Conservation (phyloP, 2,797 vertebrate species). For the Manis pentadactyla region DNA sequence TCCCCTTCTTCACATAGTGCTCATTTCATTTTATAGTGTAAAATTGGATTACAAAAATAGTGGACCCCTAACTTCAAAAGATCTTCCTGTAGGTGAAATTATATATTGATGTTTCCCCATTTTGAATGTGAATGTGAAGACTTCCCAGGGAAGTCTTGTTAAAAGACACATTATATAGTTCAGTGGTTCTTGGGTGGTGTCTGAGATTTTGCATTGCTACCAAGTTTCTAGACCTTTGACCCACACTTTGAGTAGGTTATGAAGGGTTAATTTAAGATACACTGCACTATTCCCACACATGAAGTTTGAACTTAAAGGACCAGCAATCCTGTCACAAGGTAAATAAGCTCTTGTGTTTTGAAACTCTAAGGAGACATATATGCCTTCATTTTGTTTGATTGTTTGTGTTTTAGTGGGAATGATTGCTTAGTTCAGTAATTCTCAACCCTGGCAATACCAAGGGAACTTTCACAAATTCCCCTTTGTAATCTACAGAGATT, state of each 20-base stretch:
- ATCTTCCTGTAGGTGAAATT: neutral
- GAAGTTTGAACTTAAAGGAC: neutral
- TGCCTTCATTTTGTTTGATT: neutral
- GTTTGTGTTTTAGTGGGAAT: neutral
- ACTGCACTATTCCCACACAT: neutral
- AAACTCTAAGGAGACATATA: neutral
- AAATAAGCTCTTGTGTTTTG: neutral
- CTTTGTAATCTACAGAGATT: neutral
- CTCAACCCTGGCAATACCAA: neutral
- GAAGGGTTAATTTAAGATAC: neutral
- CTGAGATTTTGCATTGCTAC: neutral
- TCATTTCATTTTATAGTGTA: slow-evolving; percentile 22
- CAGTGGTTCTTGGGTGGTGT: neutral
- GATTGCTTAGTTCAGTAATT: neutral
- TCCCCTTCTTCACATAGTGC: neutral
- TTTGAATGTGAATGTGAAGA: neutral
- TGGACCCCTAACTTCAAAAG: neutral
- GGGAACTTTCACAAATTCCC: neutral
- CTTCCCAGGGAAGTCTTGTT: neutral
- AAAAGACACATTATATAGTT: neutral
- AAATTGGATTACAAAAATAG: slow-evolving; percentile 6
- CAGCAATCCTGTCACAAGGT: neutral
- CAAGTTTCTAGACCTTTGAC: neutral
- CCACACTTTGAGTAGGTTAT: neutral
- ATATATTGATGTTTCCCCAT: neutral